Evolutionary conservation across 2,113 vertebrate species (phyloP).

Genomic region (Chascanopsetta lugubris): DNA sequence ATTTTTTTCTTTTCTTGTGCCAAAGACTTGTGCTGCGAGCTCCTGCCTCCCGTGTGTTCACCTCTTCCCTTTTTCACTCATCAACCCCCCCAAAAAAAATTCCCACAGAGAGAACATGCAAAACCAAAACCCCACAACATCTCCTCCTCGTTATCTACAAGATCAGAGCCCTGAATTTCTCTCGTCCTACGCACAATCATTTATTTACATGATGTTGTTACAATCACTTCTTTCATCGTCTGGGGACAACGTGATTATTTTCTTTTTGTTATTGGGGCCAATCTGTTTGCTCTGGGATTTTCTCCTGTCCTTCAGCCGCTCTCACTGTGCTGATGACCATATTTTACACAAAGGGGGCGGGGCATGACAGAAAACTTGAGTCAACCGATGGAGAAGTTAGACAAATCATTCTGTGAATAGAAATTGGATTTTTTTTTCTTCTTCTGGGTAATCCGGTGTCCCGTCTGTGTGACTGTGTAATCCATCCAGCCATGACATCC

Average conservation of each 20-base stretch:
- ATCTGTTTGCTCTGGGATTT: slow-evolving; percentile 15
- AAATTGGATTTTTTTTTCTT: slow-evolving; percentile 42
- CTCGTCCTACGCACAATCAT: slow-evolving; percentile 59
- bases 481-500: slow-evolving; percentile 38
- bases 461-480: slow-evolving; percentile 19
- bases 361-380: slow-evolving; percentile 25
- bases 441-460: slow-evolving; percentile 23
- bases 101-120: slow-evolving; percentile 70
- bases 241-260: slow-evolving; percentile 8
- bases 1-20: slow-evolving; percentile 42
- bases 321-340: slow-evolving; percentile 7
- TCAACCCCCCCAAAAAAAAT: slow-evolving; percentile 38
- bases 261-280: slow-evolving; percentile 15
- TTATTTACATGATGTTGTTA: slow-evolving; percentile 56
- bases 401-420: slow-evolving; percentile 25
- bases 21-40: slow-evolving; percentile 55
- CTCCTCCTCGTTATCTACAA: slow-evolving; percentile 39
- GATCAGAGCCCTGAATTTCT: slow-evolving; percentile 45
- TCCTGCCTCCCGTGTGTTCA: slow-evolving; percentile 36
- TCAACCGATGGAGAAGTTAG: slow-evolving; percentile 14
- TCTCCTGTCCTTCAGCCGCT: slow-evolving; percentile 29
- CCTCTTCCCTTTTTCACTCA: slow-evolving; percentile 32
- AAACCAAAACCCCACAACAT: slow-evolving; percentile 47
- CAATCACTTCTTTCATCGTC: slow-evolving; percentile 44
- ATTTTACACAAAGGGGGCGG: slow-evolving; percentile 25